Percentiles rank a stretch among this genome's conserved stretches.
Evolutionary conservation across 2,113 vertebrate genomes (phyloP).

Genomic region (Hipposideros armiger): DNA sequence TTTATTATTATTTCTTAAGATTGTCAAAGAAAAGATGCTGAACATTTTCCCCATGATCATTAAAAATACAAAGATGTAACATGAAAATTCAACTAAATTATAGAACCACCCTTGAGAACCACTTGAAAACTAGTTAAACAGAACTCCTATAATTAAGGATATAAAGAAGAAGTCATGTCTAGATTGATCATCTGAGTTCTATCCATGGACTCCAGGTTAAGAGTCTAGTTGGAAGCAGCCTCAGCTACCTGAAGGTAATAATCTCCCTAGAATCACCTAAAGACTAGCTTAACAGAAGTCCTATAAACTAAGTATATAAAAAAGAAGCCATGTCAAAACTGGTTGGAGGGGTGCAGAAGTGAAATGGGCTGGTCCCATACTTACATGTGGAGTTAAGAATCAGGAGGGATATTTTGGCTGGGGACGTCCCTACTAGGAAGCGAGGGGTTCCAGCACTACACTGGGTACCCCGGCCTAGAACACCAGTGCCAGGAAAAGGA

Average conservation of each 20-base stretch:
- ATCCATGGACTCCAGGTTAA: background rate
- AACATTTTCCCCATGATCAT: background rate
- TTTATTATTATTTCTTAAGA: conserved; percentile 51
- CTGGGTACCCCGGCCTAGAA: background rate
- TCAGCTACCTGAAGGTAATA: background rate
- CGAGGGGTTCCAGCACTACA: background rate
- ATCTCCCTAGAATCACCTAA: background rate
- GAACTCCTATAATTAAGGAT: too few relatives aligned
- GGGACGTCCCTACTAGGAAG: background rate
- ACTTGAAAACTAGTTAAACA: too few relatives aligned
- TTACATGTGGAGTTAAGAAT: background rate
- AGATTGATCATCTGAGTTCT: too few relatives aligned
- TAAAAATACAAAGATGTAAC: conserved; percentile 24
- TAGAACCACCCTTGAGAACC: too few relatives aligned
- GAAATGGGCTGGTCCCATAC: too few relatives aligned
- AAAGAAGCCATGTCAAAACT: too few relatives aligned
- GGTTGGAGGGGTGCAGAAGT: too few relatives aligned
- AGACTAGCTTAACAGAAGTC: too few relatives aligned
- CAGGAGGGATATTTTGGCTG: background rate
- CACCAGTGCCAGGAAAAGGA: background rate
- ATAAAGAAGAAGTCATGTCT: too few relatives aligned
- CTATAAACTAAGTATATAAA: too few relatives aligned
- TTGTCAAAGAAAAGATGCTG: background rate
- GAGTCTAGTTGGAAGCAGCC: background rate
- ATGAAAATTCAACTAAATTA: background rate